These are phyloP conservation scores for Lepus townsendii DNA, from an alignment of 2,797 vertebrate species.

Conservation along the genomic window DNA sequence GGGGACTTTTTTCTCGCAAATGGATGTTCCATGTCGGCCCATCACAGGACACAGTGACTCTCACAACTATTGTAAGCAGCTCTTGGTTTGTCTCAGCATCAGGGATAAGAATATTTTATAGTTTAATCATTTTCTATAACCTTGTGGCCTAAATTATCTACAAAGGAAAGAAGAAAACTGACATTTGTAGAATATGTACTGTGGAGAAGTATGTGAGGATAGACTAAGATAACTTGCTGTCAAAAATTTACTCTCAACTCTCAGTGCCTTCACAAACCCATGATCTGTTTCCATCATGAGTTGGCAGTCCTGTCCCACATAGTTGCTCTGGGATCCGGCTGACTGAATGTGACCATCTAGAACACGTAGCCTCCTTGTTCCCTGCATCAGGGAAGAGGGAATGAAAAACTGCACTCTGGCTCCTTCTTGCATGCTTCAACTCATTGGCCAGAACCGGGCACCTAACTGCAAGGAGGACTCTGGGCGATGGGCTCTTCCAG, in stretches of 20 bases:
- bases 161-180: neutral
- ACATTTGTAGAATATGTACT: neutral
- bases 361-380: neutral
- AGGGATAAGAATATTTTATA: conserved; percentile 41
- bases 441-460: neutral
- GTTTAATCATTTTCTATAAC: too few relatives aligned
- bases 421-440: neutral
- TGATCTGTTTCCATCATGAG: neutral
- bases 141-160: neutral
- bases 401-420: neutral
- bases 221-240: neutral
- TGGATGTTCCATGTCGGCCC: conserved; percentile 50
- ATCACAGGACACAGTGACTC: neutral
- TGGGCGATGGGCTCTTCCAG: neutral
- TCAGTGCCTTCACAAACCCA: conserved; percentile 16
- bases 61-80: neutral
- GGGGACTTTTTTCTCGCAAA: conserved; percentile 54
- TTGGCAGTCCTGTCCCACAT: neutral
- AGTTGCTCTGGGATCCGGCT: neutral
- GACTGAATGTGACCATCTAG: neutral
- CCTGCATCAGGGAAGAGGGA: neutral
- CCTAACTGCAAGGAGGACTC: neutral
- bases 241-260: conserved; percentile 20
- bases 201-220: neutral
- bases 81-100: conserved; percentile 43